A percentile compares a stretch with the other conserved stretches of the same genome.
Conservation (phyloP, 2,888 invertebrate species). For the Anagyrus pseudococci region DNA sequence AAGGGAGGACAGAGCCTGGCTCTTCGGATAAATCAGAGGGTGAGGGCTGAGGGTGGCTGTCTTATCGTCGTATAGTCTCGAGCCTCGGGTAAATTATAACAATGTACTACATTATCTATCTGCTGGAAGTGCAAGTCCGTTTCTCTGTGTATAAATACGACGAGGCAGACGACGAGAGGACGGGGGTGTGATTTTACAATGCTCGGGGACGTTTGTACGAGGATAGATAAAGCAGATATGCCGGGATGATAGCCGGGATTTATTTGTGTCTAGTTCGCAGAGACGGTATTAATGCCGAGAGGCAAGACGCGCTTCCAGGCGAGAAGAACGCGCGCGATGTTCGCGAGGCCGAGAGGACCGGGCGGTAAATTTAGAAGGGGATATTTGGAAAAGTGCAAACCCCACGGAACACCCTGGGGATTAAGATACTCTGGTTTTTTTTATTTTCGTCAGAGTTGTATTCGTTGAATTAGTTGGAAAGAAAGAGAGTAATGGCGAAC, state of each 20-base stretch:
- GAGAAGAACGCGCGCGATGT: too few species aligned
- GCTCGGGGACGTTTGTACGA: not conserved
- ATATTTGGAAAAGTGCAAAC: too few species aligned
- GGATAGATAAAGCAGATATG: not conserved
- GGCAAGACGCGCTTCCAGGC: too few species aligned
- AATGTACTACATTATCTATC: constrained; percentile 24
- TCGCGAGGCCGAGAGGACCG: too few species aligned
- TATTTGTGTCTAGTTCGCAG: constrained; percentile 12
- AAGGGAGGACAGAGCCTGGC: constrained; percentile 14
- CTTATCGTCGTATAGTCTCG: not conserved
- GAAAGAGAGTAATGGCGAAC: too few species aligned
- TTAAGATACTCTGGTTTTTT: too few species aligned
- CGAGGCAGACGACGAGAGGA: not conserved
- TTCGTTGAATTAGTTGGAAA: too few species aligned
- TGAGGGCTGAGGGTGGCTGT: not conserved
- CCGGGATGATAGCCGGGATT: not conserved
- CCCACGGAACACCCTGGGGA: too few species aligned
- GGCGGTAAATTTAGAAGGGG: too few species aligned
- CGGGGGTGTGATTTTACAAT: not conserved
- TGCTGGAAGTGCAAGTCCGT: too few species aligned
- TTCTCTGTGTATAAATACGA: not conserved
- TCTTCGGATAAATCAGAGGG: constrained; percentile 4
- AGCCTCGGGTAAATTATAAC: constrained; percentile 21
- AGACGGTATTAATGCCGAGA: not conserved
- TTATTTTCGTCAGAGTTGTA: too few species aligned